Evolutionary conservation across 2,113 vertebrate species (phyloP), one percentile per base, ranked within the genome.

Genomic region (Illadopsis cleaveri): DNA sequence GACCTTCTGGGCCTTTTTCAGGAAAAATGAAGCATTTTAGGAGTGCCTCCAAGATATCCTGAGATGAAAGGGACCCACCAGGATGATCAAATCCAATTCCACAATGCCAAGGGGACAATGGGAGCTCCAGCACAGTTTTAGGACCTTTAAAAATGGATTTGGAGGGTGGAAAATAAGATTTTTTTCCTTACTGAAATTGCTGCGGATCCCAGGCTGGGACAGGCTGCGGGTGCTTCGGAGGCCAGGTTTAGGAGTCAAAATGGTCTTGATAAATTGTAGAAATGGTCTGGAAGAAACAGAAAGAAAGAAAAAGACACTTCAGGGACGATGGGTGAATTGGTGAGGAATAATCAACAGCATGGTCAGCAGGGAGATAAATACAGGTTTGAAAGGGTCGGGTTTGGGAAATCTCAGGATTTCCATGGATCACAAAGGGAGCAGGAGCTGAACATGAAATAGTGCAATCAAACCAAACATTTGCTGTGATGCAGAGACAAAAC

Each of bases 251-350:
- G 90, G 94, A 95, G 82, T 94, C 82, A 23, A 93, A 93, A 93
- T 94, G 71, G 33, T 96, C 95, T 96, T 96, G 96, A 23, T 94
- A 96, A 96, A 90, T 90, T 73, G 95, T 86, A 86, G 95, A 94
- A 96, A 94, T 96, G 92, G 79, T 96, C 96, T 97, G 92, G 50
- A 94, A 94, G 48, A 93, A 89, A 95, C 23, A 64, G 27, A 40
- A 30, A 35, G 54, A 72, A 88, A 79, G 62, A 37, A 83, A 82
- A 79, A 93, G 51, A 78, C 27, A 91, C 10, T 90, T 95, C 31
- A 96, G 90, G 90, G 75, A 53, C 3, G 73, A 28, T 47, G 71
- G 78, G 58, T 42, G 88, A 82, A 30, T 31, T 30, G 61, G 54
- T 37, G 24, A 77, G 78, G 57, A 93, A 72, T 21, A 64, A 85